phyloP scores from a whole-genome alignment of 2,888 invertebrate species.

The Tetanocera ferruginea region DNA sequence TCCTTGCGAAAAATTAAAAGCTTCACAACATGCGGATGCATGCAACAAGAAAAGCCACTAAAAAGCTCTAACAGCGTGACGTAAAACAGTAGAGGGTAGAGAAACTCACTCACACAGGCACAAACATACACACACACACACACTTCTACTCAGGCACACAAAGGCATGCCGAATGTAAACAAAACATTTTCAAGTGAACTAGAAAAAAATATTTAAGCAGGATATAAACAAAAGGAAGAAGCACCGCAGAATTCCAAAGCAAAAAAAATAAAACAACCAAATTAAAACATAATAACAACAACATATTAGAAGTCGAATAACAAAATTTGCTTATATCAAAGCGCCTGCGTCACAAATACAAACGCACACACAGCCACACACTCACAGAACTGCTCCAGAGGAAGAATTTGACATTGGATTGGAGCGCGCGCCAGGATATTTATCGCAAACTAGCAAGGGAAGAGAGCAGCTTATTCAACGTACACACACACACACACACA shows the following conservation, averaged over 20 bases:
- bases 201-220: neutral
- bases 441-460: neutral
- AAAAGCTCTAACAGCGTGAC: conserved; percentile 18
- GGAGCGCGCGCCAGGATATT: conserved; percentile 22
- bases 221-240: conserved; percentile 19
- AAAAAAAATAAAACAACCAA: neutral
- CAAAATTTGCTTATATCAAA: neutral
- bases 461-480: neutral
- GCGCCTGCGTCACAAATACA: conserved; percentile 33
- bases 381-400: neutral
- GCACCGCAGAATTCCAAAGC: neutral
- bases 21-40: conserved; percentile 26
- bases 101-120: neutral
- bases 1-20: conserved; percentile 47
- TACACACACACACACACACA: neutral
- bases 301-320: neutral
- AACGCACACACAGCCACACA: neutral
- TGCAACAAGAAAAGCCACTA: conserved; percentile 22
- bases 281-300: neutral
- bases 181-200: conserved; percentile 13
- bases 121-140: neutral
- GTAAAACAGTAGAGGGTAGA: neutral
- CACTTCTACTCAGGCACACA: neutral
- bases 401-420: neutral
- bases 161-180: conserved; percentile 20